Base-by-base conservation (phyloP, 2,797 vertebrate species). In the Chloroceryle inda region DNA sequence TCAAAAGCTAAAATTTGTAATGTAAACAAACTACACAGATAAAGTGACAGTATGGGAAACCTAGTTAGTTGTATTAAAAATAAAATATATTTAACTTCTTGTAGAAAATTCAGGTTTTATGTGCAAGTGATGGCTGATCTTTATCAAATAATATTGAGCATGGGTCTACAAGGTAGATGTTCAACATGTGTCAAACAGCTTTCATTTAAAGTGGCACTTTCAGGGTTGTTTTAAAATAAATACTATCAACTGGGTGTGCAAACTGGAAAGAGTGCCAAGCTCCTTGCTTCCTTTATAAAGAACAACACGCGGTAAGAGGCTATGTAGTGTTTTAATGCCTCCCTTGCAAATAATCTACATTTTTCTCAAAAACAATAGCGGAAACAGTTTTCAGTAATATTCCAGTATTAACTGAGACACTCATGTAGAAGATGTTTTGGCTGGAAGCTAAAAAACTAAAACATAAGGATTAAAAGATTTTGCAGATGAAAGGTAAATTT, bases 401-500 rank as follows among this genome's bases (percentile, higher is more conserved):
- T 75, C 58, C 26, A 2, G 1, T 69, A 73, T 56, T 95, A 95
- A 82, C 11, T 82, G 71, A 64, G 77, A 79, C 23, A 55, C 50
- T 79, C 35, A 10, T 6, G 6, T 37, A 93, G 62, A 31, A 89
- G 76, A 69, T 86, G 67, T 73, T 95, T 94, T 95, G 79, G 81
- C 74, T 86, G 78, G 69, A 78, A 74, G 14, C n/a, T 52, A 38
- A 78, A 83, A 83, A 69, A 64, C 27, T 83, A 33, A 47, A 68
- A 79, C 79, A 63, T 29, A 74, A 80, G 13, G 9, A 80, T 59
- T n/a, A 86, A 88, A 84, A 72, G 37, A 67, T 90, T 88, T 83
- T 86, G 52, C 80, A 95, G 83, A 90, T 90, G 85, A 90, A 90
- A 95, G 59, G 69, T 72, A 58, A 95, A 92, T 90, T 86, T 92